These are phyloP conservation scores for Caenorhabditis sulstoni DNA, from an alignment of 2,888 invertebrate species.

Conservation along the genomic window DNA sequence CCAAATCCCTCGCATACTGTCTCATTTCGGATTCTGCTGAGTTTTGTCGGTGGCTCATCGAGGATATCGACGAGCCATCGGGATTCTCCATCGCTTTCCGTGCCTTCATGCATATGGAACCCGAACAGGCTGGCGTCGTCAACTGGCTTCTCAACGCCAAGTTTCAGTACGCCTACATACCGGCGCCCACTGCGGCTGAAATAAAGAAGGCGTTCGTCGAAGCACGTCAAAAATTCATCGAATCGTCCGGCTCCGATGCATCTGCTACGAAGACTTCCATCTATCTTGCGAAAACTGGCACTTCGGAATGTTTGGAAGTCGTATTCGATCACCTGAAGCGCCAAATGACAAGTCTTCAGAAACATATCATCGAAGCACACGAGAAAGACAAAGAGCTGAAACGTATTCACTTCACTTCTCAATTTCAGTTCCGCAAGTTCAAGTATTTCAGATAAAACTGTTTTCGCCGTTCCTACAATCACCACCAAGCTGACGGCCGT, in stretches of 20 bases:
- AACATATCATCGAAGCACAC: constrained; percentile 30
- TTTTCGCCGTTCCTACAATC: constrained; percentile 12
- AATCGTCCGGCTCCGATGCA: background rate
- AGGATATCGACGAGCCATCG: constrained; percentile 23
- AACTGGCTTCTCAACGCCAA: constrained; percentile 50
- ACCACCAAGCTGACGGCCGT: constrained; percentile 20
- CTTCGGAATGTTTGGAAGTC: constrained; percentile 11
- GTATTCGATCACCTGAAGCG: constrained; percentile 7
- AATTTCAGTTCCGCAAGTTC: background rate
- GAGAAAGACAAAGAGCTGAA: constrained; percentile 34
- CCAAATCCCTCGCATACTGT: constrained; percentile 27
- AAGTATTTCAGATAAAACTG: constrained; percentile 26
- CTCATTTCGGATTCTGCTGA: constrained; percentile 24
- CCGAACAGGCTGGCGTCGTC: constrained; percentile 30
- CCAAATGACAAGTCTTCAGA: constrained; percentile 4
- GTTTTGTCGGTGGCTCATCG: constrained; percentile 21
- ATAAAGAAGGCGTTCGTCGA: constrained; percentile 10
- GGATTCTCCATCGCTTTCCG: constrained; percentile 15
- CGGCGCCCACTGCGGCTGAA: background rate
- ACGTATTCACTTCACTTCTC: constrained; percentile 3
- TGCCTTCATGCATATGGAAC: constrained; percentile 15
- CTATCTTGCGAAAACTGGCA: constrained; percentile 29
- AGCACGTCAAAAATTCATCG: background rate
- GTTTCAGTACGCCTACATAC: constrained; percentile 16
- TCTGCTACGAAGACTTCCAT: constrained; percentile 19